Evolutionary conservation across 2,113 vertebrate genomes (phyloP).

Genomic region (Microtus pennsylvanicus): DNA sequence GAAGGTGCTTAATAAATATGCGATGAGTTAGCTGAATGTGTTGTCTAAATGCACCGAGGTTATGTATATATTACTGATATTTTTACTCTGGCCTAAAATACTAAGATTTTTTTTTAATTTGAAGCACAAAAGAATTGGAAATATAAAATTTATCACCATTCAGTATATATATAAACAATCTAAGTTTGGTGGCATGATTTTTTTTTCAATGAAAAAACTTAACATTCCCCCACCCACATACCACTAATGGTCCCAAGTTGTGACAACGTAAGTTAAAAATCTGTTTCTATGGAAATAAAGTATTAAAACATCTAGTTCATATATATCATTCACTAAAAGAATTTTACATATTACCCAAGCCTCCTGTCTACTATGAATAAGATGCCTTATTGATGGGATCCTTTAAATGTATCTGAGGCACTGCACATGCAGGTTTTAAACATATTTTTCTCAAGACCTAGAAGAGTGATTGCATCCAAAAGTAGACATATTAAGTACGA

Average conservation of each 20-base stretch:
- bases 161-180: background rate
- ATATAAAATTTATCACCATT: background rate
- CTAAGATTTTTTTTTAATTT: background rate
- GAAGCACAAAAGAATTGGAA: background rate
- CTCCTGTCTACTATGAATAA: too few relatives aligned
- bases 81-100: background rate
- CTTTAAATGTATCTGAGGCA: background rate
- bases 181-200: background rate
- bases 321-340: too few relatives aligned
- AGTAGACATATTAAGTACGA: background rate
- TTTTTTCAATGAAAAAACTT: background rate
- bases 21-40: background rate
- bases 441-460: background rate
- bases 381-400: background rate
- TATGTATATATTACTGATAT: background rate
- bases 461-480: background rate
- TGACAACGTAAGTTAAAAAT: conserved; percentile 3
- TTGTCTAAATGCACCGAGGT: background rate
- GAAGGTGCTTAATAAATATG: background rate
- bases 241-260: background rate
- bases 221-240: too few relatives aligned
- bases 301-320: background rate
- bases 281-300: conserved; percentile 20
- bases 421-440: background rate
- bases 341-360: too few relatives aligned